These are phyloP conservation scores for Otolemur garnettii DNA, from an alignment of 2,113 vertebrate genomes.

Conservation along the genomic window DNA sequence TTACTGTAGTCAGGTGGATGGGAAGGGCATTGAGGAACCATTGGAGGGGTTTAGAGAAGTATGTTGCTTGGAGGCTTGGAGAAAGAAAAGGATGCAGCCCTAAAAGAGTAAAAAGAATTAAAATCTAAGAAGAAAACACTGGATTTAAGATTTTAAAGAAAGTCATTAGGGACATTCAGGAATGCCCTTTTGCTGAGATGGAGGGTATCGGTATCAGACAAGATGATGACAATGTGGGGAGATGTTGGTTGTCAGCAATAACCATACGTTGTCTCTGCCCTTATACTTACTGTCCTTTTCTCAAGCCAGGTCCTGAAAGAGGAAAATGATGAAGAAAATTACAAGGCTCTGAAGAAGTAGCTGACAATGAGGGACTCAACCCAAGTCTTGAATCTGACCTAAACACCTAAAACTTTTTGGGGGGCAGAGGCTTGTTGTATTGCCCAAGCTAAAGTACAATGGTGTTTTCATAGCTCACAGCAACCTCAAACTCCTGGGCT, in stretches of 20 bases:
- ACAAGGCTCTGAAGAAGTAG: neutral
- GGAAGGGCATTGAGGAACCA: neutral
- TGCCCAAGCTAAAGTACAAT: no score
- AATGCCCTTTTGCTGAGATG: neutral
- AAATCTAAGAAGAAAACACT: neutral
- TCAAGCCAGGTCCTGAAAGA: neutral
- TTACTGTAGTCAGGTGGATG: neutral
- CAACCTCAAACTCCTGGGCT: no score
- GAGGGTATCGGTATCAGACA: neutral
- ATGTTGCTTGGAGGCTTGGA: neutral
- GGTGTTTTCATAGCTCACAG: no score
- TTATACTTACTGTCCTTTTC: conserved; percentile 43
- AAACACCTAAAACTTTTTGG: no score
- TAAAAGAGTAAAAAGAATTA: neutral
- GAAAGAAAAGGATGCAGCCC: neutral
- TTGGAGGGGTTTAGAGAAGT: neutral
- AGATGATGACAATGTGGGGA: neutral
- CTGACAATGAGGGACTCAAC: neutral
- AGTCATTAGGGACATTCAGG: neutral
- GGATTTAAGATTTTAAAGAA: conserved; percentile 37
- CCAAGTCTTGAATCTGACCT: neutral
- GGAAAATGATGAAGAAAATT: conserved; percentile 5
- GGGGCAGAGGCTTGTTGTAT: no score
- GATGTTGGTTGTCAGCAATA: neutral
- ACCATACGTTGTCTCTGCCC: neutral